These are phyloP conservation scores for Allolobophora icterica DNA, from an alignment of 2,888 invertebrate genomes.

Conservation along the genomic window DNA sequence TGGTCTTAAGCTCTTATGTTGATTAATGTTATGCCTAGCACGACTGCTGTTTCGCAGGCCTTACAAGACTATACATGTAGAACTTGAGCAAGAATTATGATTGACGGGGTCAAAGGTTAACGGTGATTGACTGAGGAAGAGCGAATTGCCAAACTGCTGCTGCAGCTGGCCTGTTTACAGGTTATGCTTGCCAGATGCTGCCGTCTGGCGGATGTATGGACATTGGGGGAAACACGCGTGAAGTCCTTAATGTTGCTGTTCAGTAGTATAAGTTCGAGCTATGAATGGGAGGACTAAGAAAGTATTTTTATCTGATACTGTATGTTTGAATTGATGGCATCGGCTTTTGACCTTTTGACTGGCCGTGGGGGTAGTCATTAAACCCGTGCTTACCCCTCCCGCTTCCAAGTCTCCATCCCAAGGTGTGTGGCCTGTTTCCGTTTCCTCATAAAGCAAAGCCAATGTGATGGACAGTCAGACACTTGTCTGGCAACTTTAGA, in stretches of 20 bases:
- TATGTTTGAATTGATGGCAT: not conserved
- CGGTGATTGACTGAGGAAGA: not conserved
- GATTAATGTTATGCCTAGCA: not conserved
- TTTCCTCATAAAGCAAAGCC: not conserved
- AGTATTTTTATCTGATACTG: not conserved
- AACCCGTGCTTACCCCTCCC: not conserved
- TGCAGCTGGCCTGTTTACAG: not conserved
- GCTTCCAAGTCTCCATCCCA: not conserved
- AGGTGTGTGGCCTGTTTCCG: not conserved
- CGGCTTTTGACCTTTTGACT: not conserved
- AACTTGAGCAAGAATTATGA: not conserved
- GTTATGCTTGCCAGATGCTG: constrained; percentile 7
- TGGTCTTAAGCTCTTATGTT: not conserved
- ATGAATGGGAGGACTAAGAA: not conserved
- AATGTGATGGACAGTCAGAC: not conserved
- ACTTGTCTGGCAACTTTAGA: not conserved
- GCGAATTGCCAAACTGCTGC: constrained; percentile 17
- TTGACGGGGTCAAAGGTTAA: constrained; percentile 21
- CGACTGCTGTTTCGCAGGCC: not conserved
- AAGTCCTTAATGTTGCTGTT: not conserved
- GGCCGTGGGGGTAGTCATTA: not conserved
- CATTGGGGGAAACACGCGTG: not conserved
- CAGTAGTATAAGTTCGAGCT: not conserved
- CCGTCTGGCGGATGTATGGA: not conserved
- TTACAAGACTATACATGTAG: not conserved